These are phyloP conservation scores for Trissonchulus sp. DNA, from an alignment of 2,888 invertebrate species.

Conservation along the genomic window DNA sequence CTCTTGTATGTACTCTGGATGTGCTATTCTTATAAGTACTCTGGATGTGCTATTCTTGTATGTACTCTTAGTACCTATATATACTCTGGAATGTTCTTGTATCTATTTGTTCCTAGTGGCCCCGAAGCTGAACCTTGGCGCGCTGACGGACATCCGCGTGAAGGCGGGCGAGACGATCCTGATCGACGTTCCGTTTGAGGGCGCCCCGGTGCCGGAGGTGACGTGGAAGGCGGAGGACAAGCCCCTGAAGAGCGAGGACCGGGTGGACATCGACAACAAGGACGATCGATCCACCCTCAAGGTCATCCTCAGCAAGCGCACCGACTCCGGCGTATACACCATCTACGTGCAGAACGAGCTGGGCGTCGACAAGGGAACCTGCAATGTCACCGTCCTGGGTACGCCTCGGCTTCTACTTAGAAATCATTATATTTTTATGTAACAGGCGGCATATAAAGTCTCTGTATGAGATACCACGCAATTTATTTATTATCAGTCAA, in stretches of 20 bases:
- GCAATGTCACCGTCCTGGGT: slow-evolving; percentile 76
- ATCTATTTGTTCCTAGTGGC: slow-evolving; percentile 62
- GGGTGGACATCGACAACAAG: slow-evolving; percentile 79
- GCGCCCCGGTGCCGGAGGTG: slow-evolving; percentile 83
- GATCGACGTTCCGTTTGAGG: slow-evolving; percentile 87
- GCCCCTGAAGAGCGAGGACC: slow-evolving; percentile 66
- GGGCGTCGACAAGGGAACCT: slow-evolving; percentile 83
- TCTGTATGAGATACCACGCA: too few species aligned
- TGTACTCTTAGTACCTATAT: too few species aligned
- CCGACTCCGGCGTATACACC: slow-evolving; percentile 83
- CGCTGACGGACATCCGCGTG: slow-evolving; percentile 80
- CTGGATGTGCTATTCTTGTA: too few species aligned
- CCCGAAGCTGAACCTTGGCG: slow-evolving; percentile 79
- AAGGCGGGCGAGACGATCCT: slow-evolving; percentile 84
- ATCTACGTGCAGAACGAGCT: slow-evolving; percentile 81
- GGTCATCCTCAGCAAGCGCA: slow-evolving; percentile 78
- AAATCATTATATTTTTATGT: too few species aligned
- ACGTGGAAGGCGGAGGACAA: slow-evolving; percentile 71
- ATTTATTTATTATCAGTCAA: too few species aligned
- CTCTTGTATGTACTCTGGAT: too few species aligned
- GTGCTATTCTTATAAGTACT: too few species aligned
- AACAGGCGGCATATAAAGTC: too few species aligned
- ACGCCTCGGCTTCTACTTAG: slow-evolving; percentile 42
- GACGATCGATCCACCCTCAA: slow-evolving; percentile 77
- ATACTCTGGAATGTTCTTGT: too few species aligned